phyloP scores from a whole-genome alignment of 1,140 invertebrate genomes.

The Halictus rubicundus region DNA sequence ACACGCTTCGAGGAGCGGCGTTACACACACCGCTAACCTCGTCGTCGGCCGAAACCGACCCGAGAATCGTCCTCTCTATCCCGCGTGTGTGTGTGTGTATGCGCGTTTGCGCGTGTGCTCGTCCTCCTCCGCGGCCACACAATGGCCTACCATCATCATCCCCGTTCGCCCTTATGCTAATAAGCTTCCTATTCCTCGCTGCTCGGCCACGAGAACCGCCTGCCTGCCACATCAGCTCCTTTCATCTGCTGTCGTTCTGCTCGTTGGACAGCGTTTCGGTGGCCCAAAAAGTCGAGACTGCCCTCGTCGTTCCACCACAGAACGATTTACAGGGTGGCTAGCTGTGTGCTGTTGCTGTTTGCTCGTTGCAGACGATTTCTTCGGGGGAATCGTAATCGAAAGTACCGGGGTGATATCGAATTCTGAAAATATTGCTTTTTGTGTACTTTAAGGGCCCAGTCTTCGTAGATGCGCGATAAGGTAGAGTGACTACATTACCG shows the following conservation, averaged over 20 bases:
- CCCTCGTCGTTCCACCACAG: background rate
- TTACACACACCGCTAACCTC: conserved; percentile 47
- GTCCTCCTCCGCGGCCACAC: conserved; percentile 28
- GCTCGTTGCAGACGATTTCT: too few species aligned
- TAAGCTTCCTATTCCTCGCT: conserved; percentile 67
- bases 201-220: conserved; percentile 24
- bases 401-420: too few species aligned
- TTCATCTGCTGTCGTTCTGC: conserved; percentile 41
- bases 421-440: too few species aligned
- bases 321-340: too few species aligned
- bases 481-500: too few species aligned
- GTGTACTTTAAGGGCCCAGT: too few species aligned
- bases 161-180: conserved; percentile 65
- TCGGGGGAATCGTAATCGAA: too few species aligned
- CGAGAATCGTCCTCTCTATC: background rate
- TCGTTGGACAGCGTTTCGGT: background rate
- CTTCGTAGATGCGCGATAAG: too few species aligned
- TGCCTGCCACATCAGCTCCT: conserved; percentile 46
- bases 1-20: conserved; percentile 67
- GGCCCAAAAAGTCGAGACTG: background rate
- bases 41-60: conserved; percentile 60
- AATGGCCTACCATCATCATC: conserved; percentile 46
- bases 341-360: too few species aligned
- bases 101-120: background rate
- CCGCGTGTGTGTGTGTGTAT: too few species aligned